These are phyloP conservation scores for Philereme transversata DNA, from an alignment of 2,888 invertebrate genomes.

Conservation along the genomic window DNA sequence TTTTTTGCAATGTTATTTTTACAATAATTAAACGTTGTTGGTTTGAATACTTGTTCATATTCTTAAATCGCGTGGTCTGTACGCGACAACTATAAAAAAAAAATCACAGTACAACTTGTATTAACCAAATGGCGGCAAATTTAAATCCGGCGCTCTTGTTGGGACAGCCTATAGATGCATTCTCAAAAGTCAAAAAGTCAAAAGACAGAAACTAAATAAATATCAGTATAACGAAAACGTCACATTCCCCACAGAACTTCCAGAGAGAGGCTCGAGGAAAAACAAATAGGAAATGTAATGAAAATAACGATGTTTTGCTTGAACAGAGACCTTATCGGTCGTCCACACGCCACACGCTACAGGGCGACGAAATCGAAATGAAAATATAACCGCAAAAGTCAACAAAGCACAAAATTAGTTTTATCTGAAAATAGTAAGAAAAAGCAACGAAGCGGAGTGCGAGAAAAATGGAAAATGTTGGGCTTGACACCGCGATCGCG, in stretches of 20 bases:
- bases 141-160: no score
- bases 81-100: no score
- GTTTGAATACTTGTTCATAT: no score
- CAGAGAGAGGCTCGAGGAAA: constrained; percentile 23
- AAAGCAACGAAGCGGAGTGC: constrained; percentile 60
- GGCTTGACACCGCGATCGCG: constrained; percentile 36
- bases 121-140: no score
- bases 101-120: no score
- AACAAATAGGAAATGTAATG: constrained; percentile 41
- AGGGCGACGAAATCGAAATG: constrained; percentile 57
- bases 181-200: not conserved
- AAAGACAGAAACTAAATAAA: constrained; percentile 1
- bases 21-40: no score
- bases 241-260: constrained; percentile 2
- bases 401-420: constrained; percentile 81
- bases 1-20: no score
- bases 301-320: constrained; percentile 48
- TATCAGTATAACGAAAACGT: constrained; percentile 2
- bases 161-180: no score
- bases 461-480: constrained; percentile 54
- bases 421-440: constrained; percentile 71
- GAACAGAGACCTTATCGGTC: constrained; percentile 49
- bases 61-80: no score
- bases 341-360: constrained; percentile 51
- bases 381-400: constrained; percentile 73